phyloP scores from a whole-genome alignment of 2,797 vertebrate species.

The Danio choprae region DNA sequence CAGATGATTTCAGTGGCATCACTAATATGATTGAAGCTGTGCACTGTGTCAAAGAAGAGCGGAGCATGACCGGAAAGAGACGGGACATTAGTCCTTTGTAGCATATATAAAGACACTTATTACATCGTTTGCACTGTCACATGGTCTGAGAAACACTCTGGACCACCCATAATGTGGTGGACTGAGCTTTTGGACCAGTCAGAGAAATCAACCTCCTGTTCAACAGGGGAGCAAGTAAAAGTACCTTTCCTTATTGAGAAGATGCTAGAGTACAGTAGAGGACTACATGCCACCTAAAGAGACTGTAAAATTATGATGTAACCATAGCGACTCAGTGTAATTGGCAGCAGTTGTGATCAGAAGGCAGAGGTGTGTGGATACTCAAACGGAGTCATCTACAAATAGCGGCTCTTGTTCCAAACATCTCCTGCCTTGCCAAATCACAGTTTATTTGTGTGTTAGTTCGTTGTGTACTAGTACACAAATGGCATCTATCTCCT shows the following conservation, averaged over 20 bases:
- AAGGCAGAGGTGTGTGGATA: conserved; percentile 44
- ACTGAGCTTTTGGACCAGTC: conserved; percentile 50
- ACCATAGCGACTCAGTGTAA: conserved; percentile 11
- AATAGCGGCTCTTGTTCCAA: conserved; percentile 7
- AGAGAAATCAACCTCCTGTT: conserved; percentile 54
- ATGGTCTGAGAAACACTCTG: conserved; percentile 34
- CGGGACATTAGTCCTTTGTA: conserved; percentile 35
- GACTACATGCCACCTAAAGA: conserved; percentile 48
- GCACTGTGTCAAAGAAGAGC: conserved; percentile 53
- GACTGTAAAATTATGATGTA: conserved; percentile 51
- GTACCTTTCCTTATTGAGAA: conserved; percentile 44
- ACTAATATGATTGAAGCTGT: conserved; percentile 53
- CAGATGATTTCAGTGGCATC: conserved; percentile 40
- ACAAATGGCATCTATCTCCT: conserved; percentile 10
- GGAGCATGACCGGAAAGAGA: conserved; percentile 45
- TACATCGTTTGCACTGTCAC: conserved; percentile 22
- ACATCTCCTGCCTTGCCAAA: conserved; percentile 49
- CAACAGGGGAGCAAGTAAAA: conserved; percentile 52
- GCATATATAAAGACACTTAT: conserved; percentile 33
- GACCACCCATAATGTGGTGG: conserved; percentile 54
- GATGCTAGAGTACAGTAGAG: conserved; percentile 51
- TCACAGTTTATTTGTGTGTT: conserved; percentile 37
- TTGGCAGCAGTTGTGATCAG: conserved; percentile 17
- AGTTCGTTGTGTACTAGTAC: conserved; percentile 5
- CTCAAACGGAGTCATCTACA: neutral